Evolutionary conservation across 2,888 invertebrate genomes (phyloP).

Genomic region (Cataglyphis cursor): DNA sequence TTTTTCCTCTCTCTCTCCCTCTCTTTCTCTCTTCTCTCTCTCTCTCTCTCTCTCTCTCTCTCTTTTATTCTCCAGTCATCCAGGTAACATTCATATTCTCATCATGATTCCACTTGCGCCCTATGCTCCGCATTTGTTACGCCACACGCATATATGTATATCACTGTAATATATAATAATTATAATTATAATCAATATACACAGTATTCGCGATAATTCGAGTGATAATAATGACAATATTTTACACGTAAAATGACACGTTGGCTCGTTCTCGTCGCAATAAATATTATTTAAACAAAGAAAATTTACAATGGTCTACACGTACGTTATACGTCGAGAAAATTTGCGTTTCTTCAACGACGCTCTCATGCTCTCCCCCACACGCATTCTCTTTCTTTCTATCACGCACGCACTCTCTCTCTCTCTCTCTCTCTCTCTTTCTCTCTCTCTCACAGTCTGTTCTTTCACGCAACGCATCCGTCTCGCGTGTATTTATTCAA

Average conservation of each 20-base stretch:
- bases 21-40: constrained; percentile 57
- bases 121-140: constrained; percentile 40
- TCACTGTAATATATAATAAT: constrained; percentile 72
- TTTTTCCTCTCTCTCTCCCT: not conserved
- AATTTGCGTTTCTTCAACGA: constrained; percentile 70
- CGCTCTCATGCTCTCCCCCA: constrained; percentile 38
- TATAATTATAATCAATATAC: constrained; percentile 83
- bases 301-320: constrained; percentile 86
- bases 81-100: constrained; percentile 3
- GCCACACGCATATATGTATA: constrained; percentile 36
- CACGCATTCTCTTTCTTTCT: not conserved
- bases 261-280: constrained; percentile 82
- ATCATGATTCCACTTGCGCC: constrained; percentile 10
- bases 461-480: constrained; percentile 35
- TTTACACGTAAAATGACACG: constrained; percentile 86
- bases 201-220: constrained; percentile 84
- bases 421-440: not conserved
- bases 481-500: constrained; percentile 62
- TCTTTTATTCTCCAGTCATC: not conserved
- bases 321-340: constrained; percentile 65
- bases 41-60: constrained; percentile 29
- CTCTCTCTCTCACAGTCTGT: not conserved
- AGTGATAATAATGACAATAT: constrained; percentile 86
- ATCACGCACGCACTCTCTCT: constrained; percentile 37
- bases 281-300: constrained; percentile 85